Conservation (phyloP, 2,113 vertebrate species). For the Silurus glanis region DNA sequence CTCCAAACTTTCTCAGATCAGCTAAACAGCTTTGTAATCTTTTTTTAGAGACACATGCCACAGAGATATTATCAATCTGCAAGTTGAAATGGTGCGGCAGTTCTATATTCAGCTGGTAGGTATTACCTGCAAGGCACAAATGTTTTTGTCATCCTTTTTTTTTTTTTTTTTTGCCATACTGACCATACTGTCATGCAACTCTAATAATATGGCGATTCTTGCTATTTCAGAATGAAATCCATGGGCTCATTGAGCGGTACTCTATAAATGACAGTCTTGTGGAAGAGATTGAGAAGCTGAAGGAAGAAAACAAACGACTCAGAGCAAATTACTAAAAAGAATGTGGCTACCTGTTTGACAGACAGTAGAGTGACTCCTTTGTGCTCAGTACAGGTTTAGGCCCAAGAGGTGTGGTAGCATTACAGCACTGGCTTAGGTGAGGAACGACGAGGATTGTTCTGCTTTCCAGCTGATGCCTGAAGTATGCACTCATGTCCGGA, state of each 20-base stretch:
- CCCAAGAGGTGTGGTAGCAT: background rate
- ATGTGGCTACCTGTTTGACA: background rate
- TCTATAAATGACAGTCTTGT: constrained; percentile 92
- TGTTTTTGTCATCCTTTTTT: background rate
- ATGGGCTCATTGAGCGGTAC: constrained; percentile 86
- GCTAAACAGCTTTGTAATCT: constrained; percentile 17
- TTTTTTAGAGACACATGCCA: constrained; percentile 85
- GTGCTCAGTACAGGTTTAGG: background rate
- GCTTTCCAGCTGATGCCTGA: constrained; percentile 1
- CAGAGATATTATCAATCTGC: constrained; percentile 92
- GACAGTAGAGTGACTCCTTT: background rate
- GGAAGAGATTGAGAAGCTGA: constrained; percentile 90
- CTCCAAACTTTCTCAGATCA: too few species aligned
- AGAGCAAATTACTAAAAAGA: constrained; percentile 84
- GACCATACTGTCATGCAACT: background rate
- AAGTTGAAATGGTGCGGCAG: constrained; percentile 97
- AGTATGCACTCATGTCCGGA: constrained; percentile 16
- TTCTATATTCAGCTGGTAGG: constrained; percentile 95
- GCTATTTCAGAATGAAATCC: constrained; percentile 87
- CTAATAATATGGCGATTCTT: background rate
- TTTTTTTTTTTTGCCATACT: background rate
- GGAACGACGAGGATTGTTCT: background rate
- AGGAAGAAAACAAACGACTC: constrained; percentile 90
- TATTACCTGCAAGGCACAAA: background rate
- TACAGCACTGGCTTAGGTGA: background rate